A percentile compares a stretch with the other conserved stretches of the same genome.
phyloP scores from a whole-genome alignment of 2,888 invertebrate genomes.

The Teinopalpus imperialis region DNA sequence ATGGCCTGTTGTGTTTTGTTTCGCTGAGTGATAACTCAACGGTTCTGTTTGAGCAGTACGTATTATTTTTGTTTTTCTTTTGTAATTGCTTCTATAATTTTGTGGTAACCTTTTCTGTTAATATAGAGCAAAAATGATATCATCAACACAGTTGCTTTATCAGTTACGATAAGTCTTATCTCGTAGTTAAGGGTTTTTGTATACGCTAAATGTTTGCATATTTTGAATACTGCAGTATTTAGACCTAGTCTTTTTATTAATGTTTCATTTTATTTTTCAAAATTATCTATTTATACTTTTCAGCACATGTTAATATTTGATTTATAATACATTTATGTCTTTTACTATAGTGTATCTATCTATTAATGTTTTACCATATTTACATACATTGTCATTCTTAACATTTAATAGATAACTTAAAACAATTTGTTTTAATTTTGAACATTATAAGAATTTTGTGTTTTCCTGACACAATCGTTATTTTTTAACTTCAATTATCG shows the following conservation, averaged over 20 bases:
- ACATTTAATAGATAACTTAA: too few relatives aligned
- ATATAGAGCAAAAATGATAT: constrained; percentile 52
- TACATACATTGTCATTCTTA: too few relatives aligned
- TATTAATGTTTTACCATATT: neutral
- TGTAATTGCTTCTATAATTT: constrained; percentile 35
- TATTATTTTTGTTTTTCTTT: constrained; percentile 48
- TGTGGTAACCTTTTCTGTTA: constrained; percentile 35
- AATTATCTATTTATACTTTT: neutral
- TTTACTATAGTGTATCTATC: too few relatives aligned
- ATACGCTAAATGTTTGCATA: constrained; percentile 41
- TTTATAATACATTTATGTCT: too few relatives aligned
- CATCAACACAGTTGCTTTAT: constrained; percentile 75
- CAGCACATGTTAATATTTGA: neutral
- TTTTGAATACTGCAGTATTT: constrained; percentile 31
- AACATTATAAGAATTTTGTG: too few relatives aligned
- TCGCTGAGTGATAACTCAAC: constrained; percentile 56
- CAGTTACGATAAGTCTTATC: constrained; percentile 70
- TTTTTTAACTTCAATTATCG: constrained; percentile 22
- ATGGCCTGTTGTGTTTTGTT: constrained; percentile 66
- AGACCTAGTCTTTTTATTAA: constrained; percentile 9
- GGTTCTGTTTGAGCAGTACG: constrained; percentile 63
- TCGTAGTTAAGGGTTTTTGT: constrained; percentile 44
- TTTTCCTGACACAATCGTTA: constrained; percentile 1
- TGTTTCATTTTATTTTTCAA: neutral
- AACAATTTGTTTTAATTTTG: constrained; percentile 10